Evolutionary conservation across 1,140 invertebrate genomes (phyloP).

Genomic region (Cheumatopsyche charites): DNA sequence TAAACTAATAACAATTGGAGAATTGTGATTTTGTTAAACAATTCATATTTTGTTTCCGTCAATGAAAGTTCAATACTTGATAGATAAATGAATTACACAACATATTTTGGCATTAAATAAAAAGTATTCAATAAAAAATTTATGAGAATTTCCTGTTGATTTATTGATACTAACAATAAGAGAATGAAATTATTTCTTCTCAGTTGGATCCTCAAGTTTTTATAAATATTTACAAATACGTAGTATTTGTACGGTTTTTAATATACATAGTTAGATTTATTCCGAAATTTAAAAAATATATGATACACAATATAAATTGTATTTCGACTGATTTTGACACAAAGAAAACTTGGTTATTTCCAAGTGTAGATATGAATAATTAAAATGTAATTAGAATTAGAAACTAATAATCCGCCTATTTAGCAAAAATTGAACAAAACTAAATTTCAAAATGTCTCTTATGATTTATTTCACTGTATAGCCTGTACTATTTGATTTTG

Average conservation of each 20-base stretch:
- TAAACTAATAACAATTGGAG: no score
- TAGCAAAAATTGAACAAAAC: not conserved
- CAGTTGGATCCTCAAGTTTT: constrained; percentile 20
- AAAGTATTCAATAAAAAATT: no score
- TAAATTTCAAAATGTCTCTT: not conserved
- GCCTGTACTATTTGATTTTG: no score
- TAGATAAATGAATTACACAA: no score
- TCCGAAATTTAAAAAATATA: constrained; percentile 10
- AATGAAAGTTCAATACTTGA: no score
- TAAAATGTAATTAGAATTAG: not conserved
- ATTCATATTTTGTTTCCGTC: no score
- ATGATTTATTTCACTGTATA: no score
- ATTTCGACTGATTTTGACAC: constrained; percentile 36
- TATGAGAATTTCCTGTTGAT: no score
- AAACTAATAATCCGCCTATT: not conserved
- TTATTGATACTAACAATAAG: no score
- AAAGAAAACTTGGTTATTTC: constrained; percentile 15
- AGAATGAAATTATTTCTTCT: no score
- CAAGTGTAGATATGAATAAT: not conserved
- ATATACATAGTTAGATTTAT: constrained; percentile 21
- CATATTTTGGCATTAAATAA: no score
- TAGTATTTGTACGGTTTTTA: constrained; percentile 33
- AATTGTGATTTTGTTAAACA: no score
- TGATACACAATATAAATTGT: constrained; percentile 17
- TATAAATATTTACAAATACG: constrained; percentile 31